Percentiles rank a stretch among this genome's conserved stretches.
Conservation (phyloP, 2,888 invertebrate species). For the Drosophila suboccidentalis region DNA sequence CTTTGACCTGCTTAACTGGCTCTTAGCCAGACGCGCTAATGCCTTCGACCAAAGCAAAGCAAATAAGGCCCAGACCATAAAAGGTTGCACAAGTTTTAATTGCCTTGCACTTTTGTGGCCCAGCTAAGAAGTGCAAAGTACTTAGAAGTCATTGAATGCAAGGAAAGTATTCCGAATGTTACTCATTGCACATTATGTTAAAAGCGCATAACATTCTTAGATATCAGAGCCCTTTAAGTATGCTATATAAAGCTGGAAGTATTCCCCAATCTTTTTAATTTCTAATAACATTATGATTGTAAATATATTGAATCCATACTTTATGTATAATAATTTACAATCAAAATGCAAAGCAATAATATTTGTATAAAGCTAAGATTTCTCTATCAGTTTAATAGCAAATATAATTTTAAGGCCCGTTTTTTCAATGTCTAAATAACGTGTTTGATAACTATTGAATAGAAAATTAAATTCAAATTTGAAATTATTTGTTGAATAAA, state of each 20-base stretch:
- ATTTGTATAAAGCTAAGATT: neutral
- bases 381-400: neutral
- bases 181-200: too few species aligned
- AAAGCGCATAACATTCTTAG: neutral
- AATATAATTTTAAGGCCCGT: too few species aligned
- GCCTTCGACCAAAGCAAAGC: conserved; percentile 51
- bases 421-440: too few species aligned
- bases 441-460: too few species aligned
- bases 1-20: conserved; percentile 13
- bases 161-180: neutral
- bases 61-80: conserved; percentile 45
- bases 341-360: too few species aligned
- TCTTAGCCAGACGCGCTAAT: conserved; percentile 38
- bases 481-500: too few species aligned
- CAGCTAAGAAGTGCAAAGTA: conserved; percentile 3
- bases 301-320: too few species aligned
- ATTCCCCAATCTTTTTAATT: too few species aligned
- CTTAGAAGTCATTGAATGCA: conserved; percentile 11
- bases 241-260: conserved; percentile 28
- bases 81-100: conserved; percentile 59
- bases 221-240: conserved; percentile 35
- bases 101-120: conserved; percentile 39
- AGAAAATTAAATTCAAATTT: too few species aligned
- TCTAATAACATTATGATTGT: too few species aligned
- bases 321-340: too few species aligned